phyloP scores from a whole-genome alignment of 1,140 invertebrate species.

The Asbolus verrucosus region DNA sequence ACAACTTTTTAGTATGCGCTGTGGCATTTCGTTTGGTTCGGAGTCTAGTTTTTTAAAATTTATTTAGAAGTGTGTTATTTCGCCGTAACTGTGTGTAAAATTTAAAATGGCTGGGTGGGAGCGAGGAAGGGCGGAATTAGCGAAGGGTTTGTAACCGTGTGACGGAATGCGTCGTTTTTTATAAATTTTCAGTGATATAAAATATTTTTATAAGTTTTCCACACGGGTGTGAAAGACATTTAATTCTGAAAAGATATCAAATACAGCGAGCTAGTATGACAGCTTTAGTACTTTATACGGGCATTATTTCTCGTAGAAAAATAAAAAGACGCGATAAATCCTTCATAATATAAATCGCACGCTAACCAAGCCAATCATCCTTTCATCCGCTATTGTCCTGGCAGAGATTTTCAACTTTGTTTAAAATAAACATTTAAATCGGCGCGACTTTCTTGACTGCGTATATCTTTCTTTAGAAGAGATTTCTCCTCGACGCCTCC shows the following conservation, averaged over 20 bases:
- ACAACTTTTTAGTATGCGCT: too few relatives aligned
- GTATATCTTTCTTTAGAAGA: conserved; percentile 31
- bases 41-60: too few relatives aligned
- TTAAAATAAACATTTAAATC: conserved; percentile 42
- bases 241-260: conserved; percentile 54
- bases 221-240: conserved; percentile 55
- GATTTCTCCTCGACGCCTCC: conserved; percentile 29
- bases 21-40: too few relatives aligned
- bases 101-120: not conserved
- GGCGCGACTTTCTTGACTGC: conserved; percentile 5
- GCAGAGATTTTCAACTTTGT: conserved; percentile 34
- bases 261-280: conserved; percentile 53
- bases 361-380: conserved; percentile 56
- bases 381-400: conserved; percentile 47
- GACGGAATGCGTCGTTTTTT: conserved; percentile 11
- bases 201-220: conserved; percentile 55
- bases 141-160: not conserved
- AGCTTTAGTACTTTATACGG: conserved; percentile 52
- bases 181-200: conserved; percentile 37
- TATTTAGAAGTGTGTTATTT: too few relatives aligned
- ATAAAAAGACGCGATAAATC: conserved; percentile 56
- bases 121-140: not conserved
- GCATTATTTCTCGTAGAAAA: conserved; percentile 56
- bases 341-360: conserved; percentile 58
- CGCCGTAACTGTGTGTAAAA: too few relatives aligned